phyloP scores from a whole-genome alignment of 92 coral and sea anemone genomes.

The Heliopora coerulea region DNA sequence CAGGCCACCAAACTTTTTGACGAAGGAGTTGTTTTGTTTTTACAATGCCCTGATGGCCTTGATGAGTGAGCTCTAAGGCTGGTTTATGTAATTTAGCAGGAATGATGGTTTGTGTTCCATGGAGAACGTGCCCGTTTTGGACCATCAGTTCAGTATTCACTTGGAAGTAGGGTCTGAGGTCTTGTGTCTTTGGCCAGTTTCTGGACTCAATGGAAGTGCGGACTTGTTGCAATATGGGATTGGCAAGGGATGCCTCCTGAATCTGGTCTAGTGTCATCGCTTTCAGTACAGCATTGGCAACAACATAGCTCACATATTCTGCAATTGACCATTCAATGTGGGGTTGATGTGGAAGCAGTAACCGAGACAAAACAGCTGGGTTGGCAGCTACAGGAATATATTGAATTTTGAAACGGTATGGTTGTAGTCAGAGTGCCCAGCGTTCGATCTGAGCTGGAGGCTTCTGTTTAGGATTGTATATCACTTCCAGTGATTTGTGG shows the following conservation, averaged over 20 bases:
- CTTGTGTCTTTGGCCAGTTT: no score
- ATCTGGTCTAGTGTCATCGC: no score
- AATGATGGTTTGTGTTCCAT: no score
- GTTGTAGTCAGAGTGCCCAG: slow-evolving; percentile 15
- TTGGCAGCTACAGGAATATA: slow-evolving; percentile 1
- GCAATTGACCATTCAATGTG: background rate
- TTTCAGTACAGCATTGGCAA: no score
- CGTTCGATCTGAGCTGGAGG: slow-evolving; percentile 3
- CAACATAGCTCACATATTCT: slow-evolving; percentile 8
- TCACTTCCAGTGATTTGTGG: slow-evolving; percentile 7
- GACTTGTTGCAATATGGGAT: slow-evolving; percentile 1
- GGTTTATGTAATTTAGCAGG: no score
- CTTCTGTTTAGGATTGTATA: no score
- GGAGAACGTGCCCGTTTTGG: no score
- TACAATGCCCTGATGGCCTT: slow-evolving; percentile 28
- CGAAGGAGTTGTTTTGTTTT: slow-evolving; percentile 27
- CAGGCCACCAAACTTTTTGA: slow-evolving; percentile 32
- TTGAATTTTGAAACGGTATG: background rate
- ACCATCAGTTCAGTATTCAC: no score
- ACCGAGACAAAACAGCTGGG: slow-evolving; percentile 12
- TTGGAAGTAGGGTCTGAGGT: background rate
- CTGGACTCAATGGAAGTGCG: no score
- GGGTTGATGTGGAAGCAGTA: no score
- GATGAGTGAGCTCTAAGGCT: no score
- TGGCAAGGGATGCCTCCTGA: no score